Base-by-base conservation (phyloP, 2,797 vertebrate species). In the Coregonus sp. region DNA sequence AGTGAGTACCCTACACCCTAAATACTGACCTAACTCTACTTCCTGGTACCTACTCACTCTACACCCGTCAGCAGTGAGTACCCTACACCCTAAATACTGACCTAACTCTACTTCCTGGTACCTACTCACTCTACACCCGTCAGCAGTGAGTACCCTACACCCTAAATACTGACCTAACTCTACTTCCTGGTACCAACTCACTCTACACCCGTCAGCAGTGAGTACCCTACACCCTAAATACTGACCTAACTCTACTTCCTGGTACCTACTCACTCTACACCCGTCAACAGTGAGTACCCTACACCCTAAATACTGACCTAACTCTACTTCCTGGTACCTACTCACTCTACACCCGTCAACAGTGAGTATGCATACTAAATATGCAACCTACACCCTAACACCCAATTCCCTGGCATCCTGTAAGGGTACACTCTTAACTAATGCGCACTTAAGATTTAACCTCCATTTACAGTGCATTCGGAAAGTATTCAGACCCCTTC, bases 281-380 rank as follows among this genome's bases (percentile, higher is more conserved):
- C 87, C 18, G n/a, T 59, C 72, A 82, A 88, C 59, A 18, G 92
- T 94, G 71, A 92, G 91, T 18, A 1, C 2, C 15, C 35, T 2
- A 37, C 15, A 68, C 14, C 66, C 31, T 67, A 66, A 25, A 66
- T 1, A 29, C 65, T 11, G n/a, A 2, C 5, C 18, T 0, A 5
- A 40, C 37, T 40, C 37, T 0, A 1, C 37, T 40, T 40, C 37
- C 37, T 40, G 37, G 6, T 6, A 7, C 0, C 37, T 6, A 6
- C 1, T 40, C 37, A 40, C 37, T 40, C 37, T 40, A 0, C 37
- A 40, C 37, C 37, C 37, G 6, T 40, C 37, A 40, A 1, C 5
- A 40, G 31, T 61, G 12, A 16, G 15, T n/a, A 59, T 11, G 11
- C 56, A 5, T 33, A 33, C 31, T 33, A 33, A 33, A 33, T 33